These are phyloP conservation scores for Anas bernieri DNA, from an alignment of 2,797 vertebrate genomes.

Conservation along the genomic window DNA sequence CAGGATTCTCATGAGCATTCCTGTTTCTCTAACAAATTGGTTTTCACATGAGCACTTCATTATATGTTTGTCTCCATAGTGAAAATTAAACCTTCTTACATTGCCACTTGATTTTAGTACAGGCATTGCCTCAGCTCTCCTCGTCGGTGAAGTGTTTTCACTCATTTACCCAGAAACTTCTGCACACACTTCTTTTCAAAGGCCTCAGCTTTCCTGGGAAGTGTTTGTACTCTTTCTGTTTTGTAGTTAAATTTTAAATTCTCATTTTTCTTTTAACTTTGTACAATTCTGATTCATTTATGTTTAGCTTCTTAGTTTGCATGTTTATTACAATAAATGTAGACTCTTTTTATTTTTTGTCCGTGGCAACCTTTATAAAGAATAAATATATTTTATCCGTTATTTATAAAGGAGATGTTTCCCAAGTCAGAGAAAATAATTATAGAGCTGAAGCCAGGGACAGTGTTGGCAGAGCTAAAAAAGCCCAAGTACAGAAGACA, in stretches of 20 bases:
- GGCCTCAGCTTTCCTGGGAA: background rate
- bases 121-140: background rate
- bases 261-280: background rate
- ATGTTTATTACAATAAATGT: constrained; percentile 2
- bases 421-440: background rate
- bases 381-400: background rate
- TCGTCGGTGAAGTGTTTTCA: background rate
- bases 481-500: background rate
- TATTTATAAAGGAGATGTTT: background rate
- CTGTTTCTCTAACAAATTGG: background rate
- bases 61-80: background rate
- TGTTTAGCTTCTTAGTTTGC: background rate
- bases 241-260: background rate
- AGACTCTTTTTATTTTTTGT: background rate
- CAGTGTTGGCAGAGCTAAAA: background rate
- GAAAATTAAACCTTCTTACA: background rate
- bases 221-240: background rate
- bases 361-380: background rate
- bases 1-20: background rate
- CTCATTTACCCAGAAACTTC: background rate
- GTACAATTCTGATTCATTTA: background rate
- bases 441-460: background rate
- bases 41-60: background rate
- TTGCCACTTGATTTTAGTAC: background rate
- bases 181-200: background rate